A percentile compares a stretch with the other conserved stretches of the same genome.
phyloP scores from a whole-genome alignment of 2,888 invertebrate species.

The Ellobium chinense region DNA sequence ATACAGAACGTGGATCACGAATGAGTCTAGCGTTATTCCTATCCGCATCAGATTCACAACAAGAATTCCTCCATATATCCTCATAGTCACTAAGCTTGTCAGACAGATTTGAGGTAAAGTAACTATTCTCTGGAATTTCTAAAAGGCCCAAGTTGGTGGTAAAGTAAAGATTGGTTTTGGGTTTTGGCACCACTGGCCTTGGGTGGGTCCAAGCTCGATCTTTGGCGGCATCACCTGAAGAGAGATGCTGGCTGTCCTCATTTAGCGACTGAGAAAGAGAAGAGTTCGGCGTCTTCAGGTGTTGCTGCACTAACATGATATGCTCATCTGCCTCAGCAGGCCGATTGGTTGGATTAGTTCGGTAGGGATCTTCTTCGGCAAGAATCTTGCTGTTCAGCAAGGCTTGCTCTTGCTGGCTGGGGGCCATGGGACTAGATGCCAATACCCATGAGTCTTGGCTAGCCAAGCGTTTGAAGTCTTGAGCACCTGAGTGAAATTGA shows the following conservation, averaged over 20 bases:
- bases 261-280: not conserved
- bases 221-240: not conserved
- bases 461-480: not conserved
- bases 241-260: not conserved
- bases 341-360: slow-evolving; percentile 21
- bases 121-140: slow-evolving; percentile 77
- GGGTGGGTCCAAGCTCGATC: slow-evolving; percentile 28
- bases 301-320: not conserved
- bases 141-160: slow-evolving; percentile 62
- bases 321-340: not conserved
- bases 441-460: slow-evolving; percentile 24
- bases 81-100: slow-evolving; percentile 97
- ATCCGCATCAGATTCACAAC: slow-evolving; percentile 48
- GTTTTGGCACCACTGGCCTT: slow-evolving; percentile 44
- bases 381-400: not conserved
- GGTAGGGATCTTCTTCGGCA: slow-evolving; percentile 15
- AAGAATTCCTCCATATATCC: slow-evolving; percentile 87
- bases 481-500: not conserved
- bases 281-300: not conserved
- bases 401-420: slow-evolving; percentile 1
- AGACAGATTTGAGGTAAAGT: slow-evolving; percentile 91
- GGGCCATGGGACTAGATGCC: slow-evolving; percentile 14
- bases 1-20: slow-evolving; percentile 27
- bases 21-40: slow-evolving; percentile 14
- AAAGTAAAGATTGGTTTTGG: slow-evolving; percentile 60